These are phyloP conservation scores for Nezara viridula DNA, from an alignment of 2,888 invertebrate genomes.

Conservation along the genomic window DNA sequence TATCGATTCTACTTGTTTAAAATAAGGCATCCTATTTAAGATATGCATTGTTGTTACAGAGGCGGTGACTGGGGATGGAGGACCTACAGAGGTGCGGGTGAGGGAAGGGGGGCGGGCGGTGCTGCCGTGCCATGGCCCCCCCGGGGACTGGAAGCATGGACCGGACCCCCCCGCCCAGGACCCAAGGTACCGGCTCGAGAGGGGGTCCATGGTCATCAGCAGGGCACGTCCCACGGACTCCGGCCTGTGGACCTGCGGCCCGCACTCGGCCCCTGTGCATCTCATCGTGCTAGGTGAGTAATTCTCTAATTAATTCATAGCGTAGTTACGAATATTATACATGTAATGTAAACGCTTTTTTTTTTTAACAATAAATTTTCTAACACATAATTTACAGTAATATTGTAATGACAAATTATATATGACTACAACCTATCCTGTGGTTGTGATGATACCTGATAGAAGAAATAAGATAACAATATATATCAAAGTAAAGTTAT, in stretches of 20 bases:
- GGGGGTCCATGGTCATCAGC: slow-evolving; percentile 73
- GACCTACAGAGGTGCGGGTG: slow-evolving; percentile 64
- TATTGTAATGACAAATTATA: too few species aligned
- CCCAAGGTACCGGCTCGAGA: slow-evolving; percentile 71
- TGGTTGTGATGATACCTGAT: too few species aligned
- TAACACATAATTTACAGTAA: too few species aligned
- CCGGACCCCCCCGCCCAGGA: slow-evolving; percentile 67
- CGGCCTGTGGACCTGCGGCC: slow-evolving; percentile 80
- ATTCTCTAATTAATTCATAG: too few species aligned
- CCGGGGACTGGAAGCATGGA: slow-evolving; percentile 66
- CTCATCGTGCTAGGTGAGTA: slow-evolving; percentile 66
- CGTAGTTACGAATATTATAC: too few species aligned
- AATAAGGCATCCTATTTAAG: too few species aligned
- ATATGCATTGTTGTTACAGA: slow-evolving; percentile 58
- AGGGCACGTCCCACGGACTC: slow-evolving; percentile 77
- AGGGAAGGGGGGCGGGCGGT: slow-evolving; percentile 64
- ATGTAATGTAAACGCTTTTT: too few species aligned
- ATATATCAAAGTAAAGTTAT: too few species aligned
- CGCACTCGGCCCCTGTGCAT: slow-evolving; percentile 71
- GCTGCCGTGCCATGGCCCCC: slow-evolving; percentile 63
- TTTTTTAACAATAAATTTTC: too few species aligned
- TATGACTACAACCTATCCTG: too few species aligned
- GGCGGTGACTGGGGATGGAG: slow-evolving; percentile 64
- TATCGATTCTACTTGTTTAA: too few species aligned
- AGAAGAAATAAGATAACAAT: too few species aligned